These are phyloP conservation scores for Drosophila burlai DNA, from an alignment of 1,140 invertebrate genomes.

Conservation along the genomic window DNA sequence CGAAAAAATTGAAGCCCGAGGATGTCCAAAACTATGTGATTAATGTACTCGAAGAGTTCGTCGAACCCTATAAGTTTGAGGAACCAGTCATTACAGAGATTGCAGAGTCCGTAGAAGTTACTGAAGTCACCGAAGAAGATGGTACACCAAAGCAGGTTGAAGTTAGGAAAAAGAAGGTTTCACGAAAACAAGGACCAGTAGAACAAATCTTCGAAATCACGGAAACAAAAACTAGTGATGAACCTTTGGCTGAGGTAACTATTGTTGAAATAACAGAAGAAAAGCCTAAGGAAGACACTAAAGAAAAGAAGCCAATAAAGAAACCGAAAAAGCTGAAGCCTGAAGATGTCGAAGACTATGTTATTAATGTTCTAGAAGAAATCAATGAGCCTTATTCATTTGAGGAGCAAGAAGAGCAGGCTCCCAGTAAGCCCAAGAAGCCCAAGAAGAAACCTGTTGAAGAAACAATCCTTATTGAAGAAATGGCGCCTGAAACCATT, in stretches of 20 bases:
- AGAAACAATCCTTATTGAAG: constrained; percentile 74
- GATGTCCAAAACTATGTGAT: no score
- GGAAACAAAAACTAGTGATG: constrained; percentile 30
- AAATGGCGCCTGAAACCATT: constrained; percentile 75
- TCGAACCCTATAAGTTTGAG: constrained; percentile 1
- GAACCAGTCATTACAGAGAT: constrained; percentile 58
- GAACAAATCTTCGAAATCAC: constrained; percentile 64
- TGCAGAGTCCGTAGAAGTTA: constrained; percentile 16
- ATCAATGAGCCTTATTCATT: constrained; percentile 52
- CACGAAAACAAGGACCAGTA: constrained; percentile 54
- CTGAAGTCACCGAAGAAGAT: constrained; percentile 30
- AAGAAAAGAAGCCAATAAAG: constrained; percentile 38
- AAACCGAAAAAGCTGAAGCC: constrained; percentile 62
- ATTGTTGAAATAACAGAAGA: constrained; percentile 22
- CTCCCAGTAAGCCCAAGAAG: constrained; percentile 66
- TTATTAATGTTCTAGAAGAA: constrained; percentile 51
- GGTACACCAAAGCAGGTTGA: constrained; percentile 48
- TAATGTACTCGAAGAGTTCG: not conserved
- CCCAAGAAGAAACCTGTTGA: constrained; percentile 56
- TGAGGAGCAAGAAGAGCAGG: constrained; percentile 46
- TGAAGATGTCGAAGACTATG: constrained; percentile 48
- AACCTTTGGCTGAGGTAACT: constrained; percentile 27
- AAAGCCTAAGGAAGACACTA: not conserved
- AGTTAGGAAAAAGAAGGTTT: constrained; percentile 59
- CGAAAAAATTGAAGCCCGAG: no score